These are phyloP conservation scores for Nyctalus aviator DNA, from an alignment of 2,797 vertebrate species.

Conservation along the genomic window DNA sequence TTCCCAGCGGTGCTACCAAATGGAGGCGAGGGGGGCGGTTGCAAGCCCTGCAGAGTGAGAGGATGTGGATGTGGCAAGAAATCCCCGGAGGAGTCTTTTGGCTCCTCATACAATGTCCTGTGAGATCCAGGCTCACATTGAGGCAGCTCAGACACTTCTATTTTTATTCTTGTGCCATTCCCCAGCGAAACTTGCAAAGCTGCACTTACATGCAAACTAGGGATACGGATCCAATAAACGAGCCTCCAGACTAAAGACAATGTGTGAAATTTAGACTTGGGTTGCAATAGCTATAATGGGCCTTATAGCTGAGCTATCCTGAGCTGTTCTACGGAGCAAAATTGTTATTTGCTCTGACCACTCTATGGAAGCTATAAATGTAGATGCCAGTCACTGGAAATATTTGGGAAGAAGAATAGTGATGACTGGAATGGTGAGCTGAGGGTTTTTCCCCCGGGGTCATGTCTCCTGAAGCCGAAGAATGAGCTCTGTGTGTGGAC, in stretches of 20 bases:
- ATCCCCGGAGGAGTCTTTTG: not conserved
- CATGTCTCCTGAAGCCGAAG: too few relatives aligned
- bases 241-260: not conserved
- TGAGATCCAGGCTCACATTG: not conserved
- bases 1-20: not conserved
- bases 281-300: not conserved
- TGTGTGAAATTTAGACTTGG: not conserved
- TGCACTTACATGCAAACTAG: not conserved
- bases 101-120: not conserved
- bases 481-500: too few relatives aligned
- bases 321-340: not conserved
- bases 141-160: constrained; percentile 47
- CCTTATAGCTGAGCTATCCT: not conserved
- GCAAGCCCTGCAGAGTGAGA: not conserved
- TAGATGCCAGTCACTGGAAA: not conserved
- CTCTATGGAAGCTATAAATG: not conserved
- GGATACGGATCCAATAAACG: not conserved
- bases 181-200: not conserved
- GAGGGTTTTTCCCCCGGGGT: too few relatives aligned
- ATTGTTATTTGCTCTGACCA: not conserved
- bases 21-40: not conserved
- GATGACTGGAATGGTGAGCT: not conserved
- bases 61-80: not conserved
- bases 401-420: constrained; percentile 12
- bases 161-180: constrained; percentile 44